These are phyloP conservation scores for Aleadryas rufinucha DNA, from an alignment of 2,113 vertebrate species.

Conservation along the genomic window DNA sequence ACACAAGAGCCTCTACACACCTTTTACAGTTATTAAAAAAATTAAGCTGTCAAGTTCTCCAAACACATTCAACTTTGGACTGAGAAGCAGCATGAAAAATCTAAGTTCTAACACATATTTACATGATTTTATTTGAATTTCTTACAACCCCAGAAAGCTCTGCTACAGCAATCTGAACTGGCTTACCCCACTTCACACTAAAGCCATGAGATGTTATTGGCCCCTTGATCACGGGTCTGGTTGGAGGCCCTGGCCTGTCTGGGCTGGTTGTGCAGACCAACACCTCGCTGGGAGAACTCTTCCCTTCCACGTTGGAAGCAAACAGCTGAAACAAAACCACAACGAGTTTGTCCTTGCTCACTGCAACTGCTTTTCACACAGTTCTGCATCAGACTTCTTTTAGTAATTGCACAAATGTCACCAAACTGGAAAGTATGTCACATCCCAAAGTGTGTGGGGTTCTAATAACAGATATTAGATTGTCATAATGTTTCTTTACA, in stretches of 20 bases:
- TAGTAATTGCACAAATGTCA: neutral
- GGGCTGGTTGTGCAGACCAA: conserved; percentile 93
- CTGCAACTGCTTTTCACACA: neutral
- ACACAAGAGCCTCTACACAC: neutral
- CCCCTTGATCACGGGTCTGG: conserved; percentile 79
- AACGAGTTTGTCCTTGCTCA: neutral
- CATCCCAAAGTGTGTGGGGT: neutral
- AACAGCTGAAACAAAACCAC: conserved; percentile 80
- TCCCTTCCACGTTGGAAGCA: conserved; percentile 90
- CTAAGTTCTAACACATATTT: neutral
- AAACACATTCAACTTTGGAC: neutral
- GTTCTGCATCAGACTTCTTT: neutral
- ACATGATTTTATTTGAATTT: accelerated
- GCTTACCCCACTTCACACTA: conserved; percentile 90
- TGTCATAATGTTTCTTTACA: neutral
- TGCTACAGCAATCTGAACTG: neutral
- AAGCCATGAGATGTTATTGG: conserved; percentile 84
- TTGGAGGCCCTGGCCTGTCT: conserved; percentile 91
- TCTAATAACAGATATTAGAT: neutral
- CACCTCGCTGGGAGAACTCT: conserved; percentile 92
- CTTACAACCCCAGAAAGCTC: neutral
- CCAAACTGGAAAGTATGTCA: neutral
- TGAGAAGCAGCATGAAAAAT: neutral
- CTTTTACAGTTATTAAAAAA: neutral
- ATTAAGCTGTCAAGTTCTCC: neutral